phyloP scores from a whole-genome alignment of 2,113 vertebrate species.

The Chunga burmeisteri region DNA sequence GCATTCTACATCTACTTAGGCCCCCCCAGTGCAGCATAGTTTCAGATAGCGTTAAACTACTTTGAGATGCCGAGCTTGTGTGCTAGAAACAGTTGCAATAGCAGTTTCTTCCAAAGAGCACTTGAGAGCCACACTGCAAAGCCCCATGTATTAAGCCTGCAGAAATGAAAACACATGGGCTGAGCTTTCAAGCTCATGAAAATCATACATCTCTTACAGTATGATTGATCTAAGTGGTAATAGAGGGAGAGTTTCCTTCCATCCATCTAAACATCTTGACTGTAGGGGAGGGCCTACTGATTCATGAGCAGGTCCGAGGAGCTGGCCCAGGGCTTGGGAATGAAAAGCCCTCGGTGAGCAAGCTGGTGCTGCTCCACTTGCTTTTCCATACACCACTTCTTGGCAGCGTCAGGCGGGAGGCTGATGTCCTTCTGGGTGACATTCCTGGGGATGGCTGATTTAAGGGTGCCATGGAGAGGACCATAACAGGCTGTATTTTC shows the following conservation, averaged over 20 bases:
- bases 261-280: background rate
- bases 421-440: background rate
- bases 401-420: background rate
- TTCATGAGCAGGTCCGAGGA: background rate
- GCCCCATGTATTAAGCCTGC: background rate
- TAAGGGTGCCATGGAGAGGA: background rate
- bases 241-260: background rate
- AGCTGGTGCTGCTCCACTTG: background rate
- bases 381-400: background rate
- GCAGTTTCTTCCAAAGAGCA: background rate
- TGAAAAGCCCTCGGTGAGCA: accelerated
- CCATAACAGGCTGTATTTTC: background rate
- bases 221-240: background rate
- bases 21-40: background rate
- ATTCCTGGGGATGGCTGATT: background rate
- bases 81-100: background rate
- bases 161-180: background rate
- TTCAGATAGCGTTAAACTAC: background rate
- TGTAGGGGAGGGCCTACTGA: background rate
- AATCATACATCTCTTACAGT: background rate
- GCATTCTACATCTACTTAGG: background rate
- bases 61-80: background rate
- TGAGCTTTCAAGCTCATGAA: background rate
- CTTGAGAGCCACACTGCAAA: background rate
- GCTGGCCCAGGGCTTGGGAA: background rate